Conservation (phyloP, 2,797 vertebrate genomes). For the Siniperca scherzeri region DNA sequence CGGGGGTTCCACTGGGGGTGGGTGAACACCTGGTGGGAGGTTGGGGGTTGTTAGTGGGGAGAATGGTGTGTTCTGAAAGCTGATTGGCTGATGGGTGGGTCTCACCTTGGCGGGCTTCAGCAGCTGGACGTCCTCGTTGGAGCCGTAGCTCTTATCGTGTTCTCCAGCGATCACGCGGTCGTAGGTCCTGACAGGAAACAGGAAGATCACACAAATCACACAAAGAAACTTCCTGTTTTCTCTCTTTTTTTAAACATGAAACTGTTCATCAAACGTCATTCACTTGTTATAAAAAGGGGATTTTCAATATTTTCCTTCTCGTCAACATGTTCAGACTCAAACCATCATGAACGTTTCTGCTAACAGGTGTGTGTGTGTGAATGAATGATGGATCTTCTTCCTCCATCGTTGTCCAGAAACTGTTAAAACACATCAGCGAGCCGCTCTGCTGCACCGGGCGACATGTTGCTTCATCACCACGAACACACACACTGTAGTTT, state of each 20-base stretch:
- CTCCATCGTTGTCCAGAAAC: no score
- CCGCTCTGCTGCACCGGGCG: no score
- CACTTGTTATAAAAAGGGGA: neutral
- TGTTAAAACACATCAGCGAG: no score
- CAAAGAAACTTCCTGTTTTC: neutral
- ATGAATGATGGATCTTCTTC: no score
- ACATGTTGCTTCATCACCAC: no score
- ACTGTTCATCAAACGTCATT: neutral
- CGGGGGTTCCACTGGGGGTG: constrained; percentile 83
- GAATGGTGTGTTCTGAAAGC: neutral
- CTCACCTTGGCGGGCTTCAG: constrained; percentile 84
- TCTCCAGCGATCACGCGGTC: constrained; percentile 87
- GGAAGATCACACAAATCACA: neutral
- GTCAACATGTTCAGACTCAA: no score
- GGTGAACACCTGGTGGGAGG: constrained; percentile 85
- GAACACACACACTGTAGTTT: no score
- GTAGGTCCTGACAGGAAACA: constrained; percentile 79
- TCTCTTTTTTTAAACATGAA: neutral
- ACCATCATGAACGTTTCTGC: no score
- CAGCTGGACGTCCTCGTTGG: constrained; percentile 76
- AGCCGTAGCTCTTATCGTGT: constrained; percentile 79
- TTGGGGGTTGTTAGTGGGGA: fast-evolving
- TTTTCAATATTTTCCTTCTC: no score
- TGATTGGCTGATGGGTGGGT: neutral
- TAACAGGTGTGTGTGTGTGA: no score